A percentile compares a stretch with the other conserved stretches of the same genome.
Conservation (phyloP, 2,113 vertebrate genomes). For the cattle (Bos taurus) region ARS-UCD2.0 NC_037346.1:50165001-50165500, state of each 20-base stretch:
- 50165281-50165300: not conserved
- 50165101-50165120: fast-evolving
- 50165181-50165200: not conserved
- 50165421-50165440: not conserved
- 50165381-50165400: not conserved
- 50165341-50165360: not conserved
- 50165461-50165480: not conserved
- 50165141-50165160: not conserved
- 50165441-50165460: not conserved
- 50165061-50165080: not conserved
- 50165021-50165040: not conserved
- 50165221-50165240: not conserved
- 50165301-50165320: not conserved
- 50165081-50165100: not conserved
- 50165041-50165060: not conserved
- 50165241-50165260: not conserved
- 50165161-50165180: not conserved
- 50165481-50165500: not conserved
- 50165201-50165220: not conserved
- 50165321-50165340: not conserved
- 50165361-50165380: not conserved
- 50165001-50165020: fast-evolving
- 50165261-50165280: not conserved
- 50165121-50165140: not conserved
- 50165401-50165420: not conserved